Evolutionary conservation across 2,888 invertebrate species (phyloP).

Genomic region (Volucella bombylans): DNA sequence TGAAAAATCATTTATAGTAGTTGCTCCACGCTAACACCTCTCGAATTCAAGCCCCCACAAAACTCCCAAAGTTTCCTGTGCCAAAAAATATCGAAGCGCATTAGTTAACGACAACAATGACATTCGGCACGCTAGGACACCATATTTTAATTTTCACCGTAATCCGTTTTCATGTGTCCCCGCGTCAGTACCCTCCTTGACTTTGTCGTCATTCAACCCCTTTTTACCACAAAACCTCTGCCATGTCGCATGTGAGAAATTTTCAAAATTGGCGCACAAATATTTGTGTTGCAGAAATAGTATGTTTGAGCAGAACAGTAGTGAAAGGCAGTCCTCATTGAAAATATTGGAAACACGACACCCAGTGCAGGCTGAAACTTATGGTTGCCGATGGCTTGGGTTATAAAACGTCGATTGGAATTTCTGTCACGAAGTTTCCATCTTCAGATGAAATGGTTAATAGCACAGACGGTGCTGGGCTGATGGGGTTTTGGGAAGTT

Average conservation of each 20-base stretch:
- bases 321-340: slow-evolving; percentile 1
- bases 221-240: slow-evolving; percentile 11
- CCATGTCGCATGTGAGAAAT: background rate
- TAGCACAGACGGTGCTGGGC: background rate
- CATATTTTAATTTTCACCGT: slow-evolving; percentile 51
- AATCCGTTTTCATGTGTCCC: slow-evolving; percentile 38
- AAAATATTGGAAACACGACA: slow-evolving; percentile 16
- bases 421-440: slow-evolving; percentile 46
- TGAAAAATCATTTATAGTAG: slow-evolving; percentile 40
- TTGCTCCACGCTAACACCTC: background rate
- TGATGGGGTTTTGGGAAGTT: background rate
- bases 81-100: slow-evolving; percentile 32
- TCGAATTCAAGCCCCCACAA: no score
- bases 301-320: background rate
- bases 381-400: slow-evolving; percentile 9
- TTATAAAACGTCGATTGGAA: slow-evolving; percentile 40
- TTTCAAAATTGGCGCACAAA: background rate
- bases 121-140: slow-evolving; percentile 37
- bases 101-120: slow-evolving; percentile 42
- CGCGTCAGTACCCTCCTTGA: slow-evolving; percentile 9
- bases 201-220: slow-evolving; percentile 4
- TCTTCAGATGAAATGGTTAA: slow-evolving; percentile 4
- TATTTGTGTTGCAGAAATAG: background rate
- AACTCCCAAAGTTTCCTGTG: background rate
- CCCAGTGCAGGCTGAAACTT: background rate